A percentile compares a stretch with the other conserved stretches of the same genome.
phyloP scores from a whole-genome alignment of 2,113 vertebrate species.

The Cochlearius cochlearius region DNA sequence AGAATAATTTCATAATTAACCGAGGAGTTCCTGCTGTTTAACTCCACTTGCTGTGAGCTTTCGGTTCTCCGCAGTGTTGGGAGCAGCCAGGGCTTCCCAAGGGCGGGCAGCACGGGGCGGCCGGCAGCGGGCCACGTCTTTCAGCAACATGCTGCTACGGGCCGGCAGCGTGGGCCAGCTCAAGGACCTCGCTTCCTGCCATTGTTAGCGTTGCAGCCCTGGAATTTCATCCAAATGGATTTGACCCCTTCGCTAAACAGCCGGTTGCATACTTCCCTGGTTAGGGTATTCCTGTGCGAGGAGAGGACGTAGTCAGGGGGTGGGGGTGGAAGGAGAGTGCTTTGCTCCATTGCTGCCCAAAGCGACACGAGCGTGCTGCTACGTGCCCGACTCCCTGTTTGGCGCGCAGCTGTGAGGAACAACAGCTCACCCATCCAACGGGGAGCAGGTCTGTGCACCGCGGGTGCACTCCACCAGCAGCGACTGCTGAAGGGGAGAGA shows the following conservation, averaged over 20 bases:
- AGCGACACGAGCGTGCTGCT: not conserved
- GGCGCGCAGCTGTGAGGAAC: not conserved
- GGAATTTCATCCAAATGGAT: conserved; percentile 80
- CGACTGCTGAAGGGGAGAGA: not conserved
- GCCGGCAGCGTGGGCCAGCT: not conserved
- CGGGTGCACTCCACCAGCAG: not conserved
- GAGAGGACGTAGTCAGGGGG: not conserved
- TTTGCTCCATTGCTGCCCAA: not conserved
- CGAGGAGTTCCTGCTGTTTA: conserved; percentile 13
- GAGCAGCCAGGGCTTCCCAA: conserved; percentile 60
- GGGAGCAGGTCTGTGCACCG: not conserved
- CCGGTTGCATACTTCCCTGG: conserved; percentile 67
- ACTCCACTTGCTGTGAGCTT: conserved; percentile 15
- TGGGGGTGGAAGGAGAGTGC: not conserved
- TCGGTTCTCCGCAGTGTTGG: not conserved
- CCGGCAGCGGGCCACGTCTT: conserved; percentile 5
- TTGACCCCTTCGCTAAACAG: conserved; percentile 72
- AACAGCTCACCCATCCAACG: not conserved
- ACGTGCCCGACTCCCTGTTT: not conserved
- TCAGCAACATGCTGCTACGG: conserved; percentile 48
- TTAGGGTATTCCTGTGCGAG: conserved; percentile 73
- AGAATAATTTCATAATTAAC: not conserved
- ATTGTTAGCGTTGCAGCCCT: conserved; percentile 68
- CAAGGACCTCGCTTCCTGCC: conserved; percentile 71
- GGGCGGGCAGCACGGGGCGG: conserved; percentile 6